Conservation (phyloP, 2,888 invertebrate genomes). For the Hyppa rectilinea region DNA sequence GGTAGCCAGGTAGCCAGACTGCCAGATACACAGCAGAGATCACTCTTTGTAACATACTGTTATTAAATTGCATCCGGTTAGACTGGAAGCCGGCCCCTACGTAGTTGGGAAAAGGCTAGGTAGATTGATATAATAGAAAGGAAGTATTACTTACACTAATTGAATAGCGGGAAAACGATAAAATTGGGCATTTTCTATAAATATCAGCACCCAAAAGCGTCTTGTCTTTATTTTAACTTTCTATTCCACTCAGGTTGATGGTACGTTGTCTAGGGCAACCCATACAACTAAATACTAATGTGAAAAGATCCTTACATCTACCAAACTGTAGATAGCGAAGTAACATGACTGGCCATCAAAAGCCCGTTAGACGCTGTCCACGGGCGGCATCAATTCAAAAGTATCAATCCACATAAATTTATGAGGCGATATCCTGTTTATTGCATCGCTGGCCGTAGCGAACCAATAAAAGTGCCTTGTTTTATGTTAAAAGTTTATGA, state of each 20-base stretch:
- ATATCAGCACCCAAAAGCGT: background rate
- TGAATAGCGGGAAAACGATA: slow-evolving; percentile 1
- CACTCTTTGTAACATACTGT: too few relatives aligned
- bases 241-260: slow-evolving; percentile 23
- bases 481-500: slow-evolving; percentile 86
- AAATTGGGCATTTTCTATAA: slow-evolving; percentile 1
- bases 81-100: too few relatives aligned
- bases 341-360: slow-evolving; percentile 62
- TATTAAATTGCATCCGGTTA: too few relatives aligned
- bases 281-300: slow-evolving; percentile 20
- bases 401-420: slow-evolving; percentile 84
- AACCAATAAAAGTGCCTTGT: slow-evolving; percentile 84
- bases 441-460: slow-evolving; percentile 76
- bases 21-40: too few relatives aligned
- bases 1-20: too few relatives aligned
- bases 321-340: slow-evolving; percentile 38
- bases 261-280: background rate
- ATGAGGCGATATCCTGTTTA: slow-evolving; percentile 83
- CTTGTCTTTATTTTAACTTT: background rate
- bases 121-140: too few relatives aligned
- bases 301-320: slow-evolving; percentile 17
- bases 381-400: slow-evolving; percentile 73
- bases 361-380: slow-evolving; percentile 60
- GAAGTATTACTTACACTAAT: background rate
- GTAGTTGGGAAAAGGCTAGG: too few relatives aligned